Percentiles rank a stretch among this genome's conserved stretches.
Evolutionary conservation across 2,888 invertebrate genomes (phyloP).

Genomic region (Xylocampa areola): DNA sequence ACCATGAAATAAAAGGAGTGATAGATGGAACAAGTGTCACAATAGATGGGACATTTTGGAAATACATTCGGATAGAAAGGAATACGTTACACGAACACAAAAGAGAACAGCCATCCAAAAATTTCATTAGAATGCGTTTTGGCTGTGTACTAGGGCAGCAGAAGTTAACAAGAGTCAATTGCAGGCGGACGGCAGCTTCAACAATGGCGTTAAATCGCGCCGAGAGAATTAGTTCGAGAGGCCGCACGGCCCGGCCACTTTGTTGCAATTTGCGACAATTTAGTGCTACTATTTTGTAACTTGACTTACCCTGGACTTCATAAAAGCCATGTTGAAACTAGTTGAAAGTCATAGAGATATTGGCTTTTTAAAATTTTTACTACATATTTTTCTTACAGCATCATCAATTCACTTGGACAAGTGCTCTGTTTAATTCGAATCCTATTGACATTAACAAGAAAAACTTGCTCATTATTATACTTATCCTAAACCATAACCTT

Average conservation of each 20-base stretch:
- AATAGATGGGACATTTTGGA: no score
- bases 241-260: constrained; percentile 71
- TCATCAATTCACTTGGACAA: not conserved
- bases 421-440: no score
- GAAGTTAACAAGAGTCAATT: constrained; percentile 69
- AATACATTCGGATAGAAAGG: no score
- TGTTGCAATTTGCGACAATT: constrained; percentile 79
- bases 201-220: constrained; percentile 76
- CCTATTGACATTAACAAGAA: no score
- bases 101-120: constrained; percentile 8
- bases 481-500: constrained; percentile 4
- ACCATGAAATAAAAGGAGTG: not conserved
- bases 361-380: not conserved
- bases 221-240: constrained; percentile 72
- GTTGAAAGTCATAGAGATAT: no score
- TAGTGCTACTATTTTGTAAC: constrained; percentile 64
- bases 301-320: constrained; percentile 40
- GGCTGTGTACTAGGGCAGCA: constrained; percentile 56
- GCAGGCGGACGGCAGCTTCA: constrained; percentile 57
- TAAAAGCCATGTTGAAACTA: constrained; percentile 37
- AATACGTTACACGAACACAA: no score
- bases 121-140: constrained; percentile 31
- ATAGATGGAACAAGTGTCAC: no score
- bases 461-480: constrained; percentile 3
- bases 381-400: not conserved